Conservation (phyloP, 53 echinoderm and acorn worm species). For the Pentamera pediparva region DNA sequence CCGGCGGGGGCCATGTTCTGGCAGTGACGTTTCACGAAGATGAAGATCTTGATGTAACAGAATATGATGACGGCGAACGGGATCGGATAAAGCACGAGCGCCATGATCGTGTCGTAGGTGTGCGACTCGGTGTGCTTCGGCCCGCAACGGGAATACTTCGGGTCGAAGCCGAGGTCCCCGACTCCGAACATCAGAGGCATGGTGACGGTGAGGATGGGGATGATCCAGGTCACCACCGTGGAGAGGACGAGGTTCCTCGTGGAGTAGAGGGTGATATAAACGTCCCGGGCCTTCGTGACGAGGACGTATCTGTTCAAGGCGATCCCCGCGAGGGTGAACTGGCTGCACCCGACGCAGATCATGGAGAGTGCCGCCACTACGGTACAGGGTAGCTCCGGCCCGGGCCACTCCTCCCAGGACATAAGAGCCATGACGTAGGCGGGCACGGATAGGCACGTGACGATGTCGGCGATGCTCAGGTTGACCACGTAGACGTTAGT, state of each 20-base stretch:
- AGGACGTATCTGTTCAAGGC: conserved; percentile 73
- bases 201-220: conserved; percentile 53
- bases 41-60: conserved; percentile 70
- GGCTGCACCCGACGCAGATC: conserved; percentile 74
- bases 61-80: conserved; percentile 64
- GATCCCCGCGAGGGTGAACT: conserved; percentile 68
- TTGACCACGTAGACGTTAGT: conserved; percentile 98
- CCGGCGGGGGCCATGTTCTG: conserved; percentile 47
- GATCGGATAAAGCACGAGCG: conserved; percentile 62
- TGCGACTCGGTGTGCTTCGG: conserved; percentile 58
- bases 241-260: conserved; percentile 54
- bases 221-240: conserved; percentile 66
- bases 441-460: conserved; percentile 77
- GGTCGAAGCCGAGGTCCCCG: conserved; percentile 84
- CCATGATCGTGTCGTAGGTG: conserved; percentile 66
- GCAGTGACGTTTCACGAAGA: conserved; percentile 65
- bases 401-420: conserved; percentile 56
- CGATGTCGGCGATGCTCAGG: conserved; percentile 71
- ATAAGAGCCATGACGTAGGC: conserved; percentile 65
- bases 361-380: conserved; percentile 63
- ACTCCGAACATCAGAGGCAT: conserved; percentile 58
- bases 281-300: conserved; percentile 62
- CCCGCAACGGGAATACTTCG: conserved; percentile 77
- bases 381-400: conserved; percentile 62
- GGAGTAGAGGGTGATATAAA: conserved; percentile 59